These are phyloP conservation scores for Zaprionus obscuricornis DNA, from an alignment of 2,888 invertebrate species.

Conservation along the genomic window DNA sequence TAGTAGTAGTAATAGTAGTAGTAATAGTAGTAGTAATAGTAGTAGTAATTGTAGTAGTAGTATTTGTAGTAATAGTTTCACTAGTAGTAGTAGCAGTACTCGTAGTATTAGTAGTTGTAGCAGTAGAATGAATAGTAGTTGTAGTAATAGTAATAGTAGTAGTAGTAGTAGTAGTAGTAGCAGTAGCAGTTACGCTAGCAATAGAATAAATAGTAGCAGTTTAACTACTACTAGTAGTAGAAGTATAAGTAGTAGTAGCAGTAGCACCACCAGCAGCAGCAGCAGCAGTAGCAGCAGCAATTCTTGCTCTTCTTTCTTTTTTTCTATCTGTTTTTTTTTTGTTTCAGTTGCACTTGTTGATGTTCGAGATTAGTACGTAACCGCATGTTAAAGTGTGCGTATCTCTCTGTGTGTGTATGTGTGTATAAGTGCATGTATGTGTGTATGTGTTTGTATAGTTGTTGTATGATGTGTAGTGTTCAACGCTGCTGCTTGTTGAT, in stretches of 20 bases:
- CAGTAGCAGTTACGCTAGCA: not conserved
- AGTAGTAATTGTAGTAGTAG: not conserved
- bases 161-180: not conserved
- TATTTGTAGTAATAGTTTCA: not conserved
- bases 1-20: not conserved
- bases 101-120: not conserved
- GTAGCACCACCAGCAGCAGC: no score
- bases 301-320: no score
- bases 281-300: no score
- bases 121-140: not conserved
- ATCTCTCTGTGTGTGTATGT: not conserved
- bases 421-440: not conserved
- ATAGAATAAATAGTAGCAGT: not conserved
- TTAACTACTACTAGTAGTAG: not conserved
- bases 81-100: not conserved
- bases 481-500: conserved; percentile 60
- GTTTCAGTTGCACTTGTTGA: conserved; percentile 67
- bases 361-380: conserved; percentile 74
- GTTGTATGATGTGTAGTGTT: no score
- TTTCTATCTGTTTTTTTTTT: no score
- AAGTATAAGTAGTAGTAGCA: no score
- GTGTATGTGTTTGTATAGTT: conserved; percentile 8
- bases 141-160: not conserved
- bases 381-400: conserved; percentile 43
- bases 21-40: not conserved